Base-by-base conservation (phyloP, 2,888 invertebrate species). In the Tachina fera region DNA sequence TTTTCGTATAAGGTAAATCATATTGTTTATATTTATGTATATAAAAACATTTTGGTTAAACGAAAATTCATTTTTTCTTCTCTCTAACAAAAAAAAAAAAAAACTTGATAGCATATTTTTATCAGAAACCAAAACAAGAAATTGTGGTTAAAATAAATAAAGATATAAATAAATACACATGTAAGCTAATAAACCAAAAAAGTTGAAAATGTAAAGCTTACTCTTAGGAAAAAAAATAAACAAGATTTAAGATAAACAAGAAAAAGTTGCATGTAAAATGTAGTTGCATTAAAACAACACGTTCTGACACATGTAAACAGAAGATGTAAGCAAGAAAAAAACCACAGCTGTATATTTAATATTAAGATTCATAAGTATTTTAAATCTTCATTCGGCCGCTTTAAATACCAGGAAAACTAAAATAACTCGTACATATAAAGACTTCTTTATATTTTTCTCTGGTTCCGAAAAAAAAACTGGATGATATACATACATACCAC, bases 21-120 rank as follows among this genome's bases (percentile, higher is more conserved):
- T 19, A 65, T 39, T 45, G 31, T 31, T 6, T 2, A 31, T 6
- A 31, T 31, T 31, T 31, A 31, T 31, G 31, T 67, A 45, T 45
- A 16, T 43, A 31, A 43, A n/a, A 65, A 58, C 14, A 43, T 47
- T 67, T 70, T 68, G 60, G 43, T 58, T 43, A 70, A 76, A 63
- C 70, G 82, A 76, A 82, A 76, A 76, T 76, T 53, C 56, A 61
- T 70, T 63, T 82, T 53, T 45, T 56, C n/a, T 1, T 16, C n/a
- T n/a, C n/a, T n/a, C n/a, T n/a, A n/a, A n/a, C n/a, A n/a, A 60
- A 10, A 9, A 51, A 41, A 60, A 43, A 41, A 60, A 41, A 60
- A 49, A 58, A 53, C 8, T 41, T 78, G 60, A 78, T 60, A 78
- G 53, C n/a, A 56, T 56, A 16, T 16, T 56, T 16, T 81, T 72